Percentiles rank a stretch among this genome's conserved stretches.
These are phyloP conservation scores for Pitangus sulphuratus DNA, from an alignment of 2,797 vertebrate genomes.

Conservation along the genomic window DNA sequence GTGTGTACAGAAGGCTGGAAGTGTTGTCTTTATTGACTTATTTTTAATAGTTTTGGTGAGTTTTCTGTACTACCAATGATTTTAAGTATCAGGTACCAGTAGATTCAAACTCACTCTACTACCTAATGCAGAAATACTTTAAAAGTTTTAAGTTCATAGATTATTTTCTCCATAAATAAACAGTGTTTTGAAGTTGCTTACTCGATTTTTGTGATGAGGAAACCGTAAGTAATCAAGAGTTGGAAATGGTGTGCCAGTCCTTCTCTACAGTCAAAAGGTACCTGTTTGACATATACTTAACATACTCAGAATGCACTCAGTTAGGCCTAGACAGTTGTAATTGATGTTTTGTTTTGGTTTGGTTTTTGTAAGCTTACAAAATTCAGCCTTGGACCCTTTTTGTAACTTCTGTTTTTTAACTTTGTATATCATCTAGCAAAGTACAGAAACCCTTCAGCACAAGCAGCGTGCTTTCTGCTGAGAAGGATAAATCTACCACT, in stretches of 20 bases:
- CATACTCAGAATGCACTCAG: neutral
- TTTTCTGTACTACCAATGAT: neutral
- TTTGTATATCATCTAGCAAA: constrained; percentile 32
- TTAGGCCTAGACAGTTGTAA: neutral
- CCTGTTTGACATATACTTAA: neutral
- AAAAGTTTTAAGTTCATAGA: neutral
- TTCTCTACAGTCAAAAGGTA: neutral
- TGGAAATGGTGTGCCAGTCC: neutral
- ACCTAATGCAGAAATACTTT: neutral
- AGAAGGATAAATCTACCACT: constrained; percentile 36
- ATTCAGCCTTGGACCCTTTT: neutral
- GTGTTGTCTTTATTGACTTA: neutral
- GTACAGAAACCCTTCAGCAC: constrained; percentile 66
- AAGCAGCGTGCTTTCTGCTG: neutral
- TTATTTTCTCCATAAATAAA: neutral
- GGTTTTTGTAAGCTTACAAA: neutral
- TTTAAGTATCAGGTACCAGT: neutral
- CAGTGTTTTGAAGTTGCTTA: neutral
- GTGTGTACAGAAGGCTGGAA: neutral
- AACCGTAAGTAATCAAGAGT: neutral
- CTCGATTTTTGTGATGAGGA: neutral
- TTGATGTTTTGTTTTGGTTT: neutral
- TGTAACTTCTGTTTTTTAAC: neutral
- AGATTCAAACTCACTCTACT: neutral
- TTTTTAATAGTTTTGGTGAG: neutral